Conservation (phyloP, 2,888 invertebrate genomes). For the Zaprionus obscuricornis region DNA sequence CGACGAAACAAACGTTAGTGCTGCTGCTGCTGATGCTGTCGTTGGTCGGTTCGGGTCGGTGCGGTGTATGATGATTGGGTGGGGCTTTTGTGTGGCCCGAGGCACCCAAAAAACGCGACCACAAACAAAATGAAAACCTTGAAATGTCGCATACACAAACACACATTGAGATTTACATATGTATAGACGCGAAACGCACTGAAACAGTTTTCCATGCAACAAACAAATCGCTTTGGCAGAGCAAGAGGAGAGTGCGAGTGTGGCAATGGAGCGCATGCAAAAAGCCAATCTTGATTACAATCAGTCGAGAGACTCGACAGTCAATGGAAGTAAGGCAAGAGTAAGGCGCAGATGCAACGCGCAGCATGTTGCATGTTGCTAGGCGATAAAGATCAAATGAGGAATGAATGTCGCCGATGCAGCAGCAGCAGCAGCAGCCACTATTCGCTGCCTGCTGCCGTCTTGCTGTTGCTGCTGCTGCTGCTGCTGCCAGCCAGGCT, state of each 20-base stretch:
- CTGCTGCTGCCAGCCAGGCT: conserved; percentile 17
- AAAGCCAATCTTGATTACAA: conserved; percentile 78
- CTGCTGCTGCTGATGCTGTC: conserved; percentile 12
- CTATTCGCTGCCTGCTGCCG: no score
- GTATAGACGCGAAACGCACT: conserved; percentile 46
- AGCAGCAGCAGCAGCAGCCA: conserved; percentile 54
- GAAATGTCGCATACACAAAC: conserved; percentile 62
- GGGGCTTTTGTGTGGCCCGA: conserved; percentile 16
- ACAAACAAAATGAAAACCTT: conserved; percentile 43
- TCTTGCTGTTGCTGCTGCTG: neutral
- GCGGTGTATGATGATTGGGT: neutral
- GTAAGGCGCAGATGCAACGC: conserved; percentile 20
- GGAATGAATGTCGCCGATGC: conserved; percentile 76
- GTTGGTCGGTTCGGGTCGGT: conserved; percentile 1
- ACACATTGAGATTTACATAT: no score
- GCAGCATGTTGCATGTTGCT: conserved; percentile 70
- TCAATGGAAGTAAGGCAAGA: conserved; percentile 39
- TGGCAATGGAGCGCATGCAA: conserved; percentile 67
- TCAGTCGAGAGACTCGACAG: conserved; percentile 52
- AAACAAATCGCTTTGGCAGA: conserved; percentile 75
- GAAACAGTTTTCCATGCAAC: conserved; percentile 65
- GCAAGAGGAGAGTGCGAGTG: no score
- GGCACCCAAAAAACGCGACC: conserved; percentile 9
- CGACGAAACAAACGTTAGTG: neutral
- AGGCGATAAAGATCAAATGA: conserved; percentile 78